Evolutionary conservation across 92 coral and sea anemone species (phyloP).

Genomic region (Galaxea fascicularis): DNA sequence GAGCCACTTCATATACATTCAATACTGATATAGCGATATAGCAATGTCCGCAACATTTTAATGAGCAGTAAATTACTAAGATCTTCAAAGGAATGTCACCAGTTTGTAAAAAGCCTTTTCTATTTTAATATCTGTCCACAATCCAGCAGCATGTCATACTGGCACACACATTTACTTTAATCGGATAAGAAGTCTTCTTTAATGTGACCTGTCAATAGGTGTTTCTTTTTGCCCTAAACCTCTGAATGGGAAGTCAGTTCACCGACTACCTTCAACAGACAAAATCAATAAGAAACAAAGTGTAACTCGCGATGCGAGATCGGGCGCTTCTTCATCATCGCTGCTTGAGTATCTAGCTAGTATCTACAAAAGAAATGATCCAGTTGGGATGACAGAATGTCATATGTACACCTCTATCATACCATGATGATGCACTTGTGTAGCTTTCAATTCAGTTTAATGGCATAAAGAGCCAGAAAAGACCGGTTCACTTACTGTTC

Average conservation of each 20-base stretch:
- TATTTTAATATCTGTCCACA: neutral
- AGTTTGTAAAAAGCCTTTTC: neutral
- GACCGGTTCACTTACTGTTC: no score
- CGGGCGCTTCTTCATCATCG: neutral
- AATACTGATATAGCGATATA: neutral
- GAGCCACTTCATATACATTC: neutral
- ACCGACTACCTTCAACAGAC: neutral
- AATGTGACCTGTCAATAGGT: neutral
- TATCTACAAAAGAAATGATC: neutral
- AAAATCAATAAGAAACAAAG: neutral
- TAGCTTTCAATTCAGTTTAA: no score
- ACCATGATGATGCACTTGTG: no score
- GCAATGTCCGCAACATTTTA: neutral
- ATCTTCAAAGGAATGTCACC: neutral
- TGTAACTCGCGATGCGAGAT: neutral
- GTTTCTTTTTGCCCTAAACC: neutral
- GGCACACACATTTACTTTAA: neutral
- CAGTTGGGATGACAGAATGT: neutral
- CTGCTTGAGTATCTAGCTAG: neutral
- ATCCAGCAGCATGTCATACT: neutral
- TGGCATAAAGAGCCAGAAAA: no score
- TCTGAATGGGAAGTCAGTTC: neutral
- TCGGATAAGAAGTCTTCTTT: neutral
- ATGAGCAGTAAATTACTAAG: neutral
- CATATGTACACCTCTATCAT: no score